Evolutionary conservation across 2,113 vertebrate genomes (phyloP).

Genomic region (Brachypteracias leptosomus): DNA sequence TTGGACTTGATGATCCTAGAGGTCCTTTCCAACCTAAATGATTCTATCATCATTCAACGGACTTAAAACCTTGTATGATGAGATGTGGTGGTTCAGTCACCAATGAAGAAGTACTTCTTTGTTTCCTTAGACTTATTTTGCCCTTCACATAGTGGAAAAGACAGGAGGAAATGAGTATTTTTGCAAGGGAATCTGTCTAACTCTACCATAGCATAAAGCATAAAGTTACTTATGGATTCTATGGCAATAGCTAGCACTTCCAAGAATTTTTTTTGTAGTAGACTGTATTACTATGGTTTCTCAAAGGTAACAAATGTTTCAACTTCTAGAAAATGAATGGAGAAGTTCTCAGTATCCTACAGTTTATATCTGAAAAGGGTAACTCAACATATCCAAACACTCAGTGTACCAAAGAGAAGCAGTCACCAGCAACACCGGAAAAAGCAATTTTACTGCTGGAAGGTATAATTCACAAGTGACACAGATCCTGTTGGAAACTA

Average conservation of each 20-base stretch:
- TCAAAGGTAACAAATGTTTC: neutral
- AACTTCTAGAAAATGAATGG: neutral
- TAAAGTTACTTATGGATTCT: neutral
- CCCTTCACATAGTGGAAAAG: neutral
- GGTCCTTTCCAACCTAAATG: too few species aligned
- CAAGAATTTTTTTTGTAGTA: neutral
- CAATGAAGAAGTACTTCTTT: neutral
- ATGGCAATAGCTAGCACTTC: neutral
- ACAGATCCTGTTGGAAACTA: conserved; percentile 18
- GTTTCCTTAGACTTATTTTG: neutral
- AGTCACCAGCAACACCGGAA: neutral
- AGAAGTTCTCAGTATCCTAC: neutral
- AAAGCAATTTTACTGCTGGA: conserved; percentile 30
- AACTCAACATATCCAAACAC: neutral
- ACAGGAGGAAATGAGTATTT: neutral
- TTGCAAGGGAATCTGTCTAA: neutral
- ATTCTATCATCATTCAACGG: too few species aligned
- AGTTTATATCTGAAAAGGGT: neutral
- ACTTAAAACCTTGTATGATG: neutral
- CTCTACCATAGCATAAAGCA: neutral
- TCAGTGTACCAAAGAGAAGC: neutral
- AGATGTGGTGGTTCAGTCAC: neutral
- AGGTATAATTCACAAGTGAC: conserved; percentile 42
- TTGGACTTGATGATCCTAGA: too few species aligned
- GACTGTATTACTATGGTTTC: neutral